These are phyloP conservation scores for Exocentrus adspersus DNA, from an alignment of 2,888 invertebrate species.

Conservation along the genomic window DNA sequence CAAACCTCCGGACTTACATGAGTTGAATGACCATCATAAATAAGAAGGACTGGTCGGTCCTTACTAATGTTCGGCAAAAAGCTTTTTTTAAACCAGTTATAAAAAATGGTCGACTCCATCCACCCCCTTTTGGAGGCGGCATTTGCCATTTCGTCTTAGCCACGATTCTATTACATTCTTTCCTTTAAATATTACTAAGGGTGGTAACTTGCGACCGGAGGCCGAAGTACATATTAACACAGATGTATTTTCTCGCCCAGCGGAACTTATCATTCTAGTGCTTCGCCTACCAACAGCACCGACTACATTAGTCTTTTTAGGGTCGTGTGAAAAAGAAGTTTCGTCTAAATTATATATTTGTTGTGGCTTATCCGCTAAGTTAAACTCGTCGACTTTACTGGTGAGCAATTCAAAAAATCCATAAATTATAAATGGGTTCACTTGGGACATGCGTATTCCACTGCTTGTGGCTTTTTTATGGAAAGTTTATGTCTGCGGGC, in stretches of 20 bases:
- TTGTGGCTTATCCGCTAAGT: background rate
- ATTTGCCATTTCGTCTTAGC: too few relatives aligned
- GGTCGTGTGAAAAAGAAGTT: constrained; percentile 3
- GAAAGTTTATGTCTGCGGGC: constrained; percentile 46
- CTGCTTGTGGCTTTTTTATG: constrained; percentile 54
- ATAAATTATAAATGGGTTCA: constrained; percentile 46
- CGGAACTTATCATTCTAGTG: too few relatives aligned
- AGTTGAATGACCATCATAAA: constrained; percentile 54
- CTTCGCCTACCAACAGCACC: too few relatives aligned
- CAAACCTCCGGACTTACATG: constrained; percentile 26
- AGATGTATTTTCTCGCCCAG: too few relatives aligned
- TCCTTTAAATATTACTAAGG: too few relatives aligned
- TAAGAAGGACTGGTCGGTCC: constrained; percentile 41
- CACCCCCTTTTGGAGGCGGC: too few relatives aligned
- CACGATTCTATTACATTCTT: too few relatives aligned
- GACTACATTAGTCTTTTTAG: too few relatives aligned
- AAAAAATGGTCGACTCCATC: too few relatives aligned
- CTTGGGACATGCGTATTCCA: constrained; percentile 49
- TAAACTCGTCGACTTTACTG: background rate
- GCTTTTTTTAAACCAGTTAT: background rate
- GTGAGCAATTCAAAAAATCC: constrained; percentile 37
- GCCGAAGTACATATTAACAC: too few relatives aligned
- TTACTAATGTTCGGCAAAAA: background rate
- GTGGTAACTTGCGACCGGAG: too few relatives aligned
- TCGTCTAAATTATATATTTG: constrained; percentile 7